These are phyloP conservation scores for Heliocidaris tuberculata DNA, from an alignment of 35 echinoderm and acorn worm genomes.

Conservation along the genomic window DNA sequence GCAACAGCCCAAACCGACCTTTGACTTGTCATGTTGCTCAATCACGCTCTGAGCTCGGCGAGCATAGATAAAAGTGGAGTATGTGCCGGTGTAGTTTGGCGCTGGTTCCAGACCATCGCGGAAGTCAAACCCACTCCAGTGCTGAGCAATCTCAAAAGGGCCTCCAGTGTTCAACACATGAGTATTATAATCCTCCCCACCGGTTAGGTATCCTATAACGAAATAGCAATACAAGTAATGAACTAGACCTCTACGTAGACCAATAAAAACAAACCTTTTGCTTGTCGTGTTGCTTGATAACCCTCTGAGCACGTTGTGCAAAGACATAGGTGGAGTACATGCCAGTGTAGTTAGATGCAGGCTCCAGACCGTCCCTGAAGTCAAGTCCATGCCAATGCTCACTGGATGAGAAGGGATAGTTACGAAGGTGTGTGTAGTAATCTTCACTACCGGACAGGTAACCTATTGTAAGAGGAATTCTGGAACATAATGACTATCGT, in stretches of 20 bases:
- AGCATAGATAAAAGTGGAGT: conserved; percentile 59
- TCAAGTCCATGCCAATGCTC: conserved; percentile 46
- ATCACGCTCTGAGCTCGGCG: conserved; percentile 56
- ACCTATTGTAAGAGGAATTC: neutral
- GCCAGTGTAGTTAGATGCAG: conserved; percentile 45
- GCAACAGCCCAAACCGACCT: conserved; percentile 28
- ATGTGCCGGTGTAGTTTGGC: conserved; percentile 48
- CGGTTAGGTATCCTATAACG: neutral
- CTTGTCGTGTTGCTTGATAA: conserved; percentile 61
- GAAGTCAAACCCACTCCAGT: conserved; percentile 46
- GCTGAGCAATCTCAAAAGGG: neutral
- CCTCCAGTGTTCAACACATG: neutral
- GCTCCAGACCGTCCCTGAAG: conserved; percentile 46
- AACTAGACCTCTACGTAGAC: too few species aligned
- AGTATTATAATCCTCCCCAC: neutral
- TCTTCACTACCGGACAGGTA: conserved; percentile 8
- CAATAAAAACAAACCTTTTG: conserved; percentile 30
- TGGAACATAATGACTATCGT: too few species aligned
- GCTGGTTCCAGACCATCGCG: conserved; percentile 37
- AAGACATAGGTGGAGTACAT: conserved; percentile 65
- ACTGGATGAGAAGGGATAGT: neutral
- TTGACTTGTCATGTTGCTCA: conserved; percentile 44
- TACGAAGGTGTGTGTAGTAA: neutral
- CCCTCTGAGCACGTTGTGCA: conserved; percentile 49
- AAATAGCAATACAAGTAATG: neutral